Evolutionary conservation across 2,113 vertebrate species (phyloP), one percentile per base, ranked within the genome.

Genomic region (Megaptera novaeangliae): DNA sequence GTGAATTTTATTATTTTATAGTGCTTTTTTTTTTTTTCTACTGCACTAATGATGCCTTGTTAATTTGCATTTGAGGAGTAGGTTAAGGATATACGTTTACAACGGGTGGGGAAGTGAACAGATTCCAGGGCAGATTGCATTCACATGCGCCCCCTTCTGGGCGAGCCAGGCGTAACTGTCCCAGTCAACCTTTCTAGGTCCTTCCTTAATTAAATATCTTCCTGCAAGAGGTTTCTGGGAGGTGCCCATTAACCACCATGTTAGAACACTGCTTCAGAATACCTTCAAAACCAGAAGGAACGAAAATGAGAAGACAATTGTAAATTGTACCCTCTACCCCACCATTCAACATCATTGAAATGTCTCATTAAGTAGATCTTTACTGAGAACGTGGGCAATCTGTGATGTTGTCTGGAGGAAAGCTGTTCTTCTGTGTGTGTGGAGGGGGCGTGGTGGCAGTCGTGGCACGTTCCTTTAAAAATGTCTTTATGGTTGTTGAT

Each of bases 91-190:
- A 5, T 20, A 11, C 4, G 1, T 23, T 75, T 74, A 82, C 41
- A 82, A 41, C 5, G 34, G 49, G 12, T 55, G n/a, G 25, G 11
- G 34, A 21, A 4, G 61, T 77, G n/a, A 92, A n/a, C 57, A 41
- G 5, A 7, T 25, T 92, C 66, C 55, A 9, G 52, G 31, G 55
- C 39, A 95, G 49, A 81, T 0, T 89, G 20, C 12, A 14, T 77
- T 13, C 57, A 61, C 17, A 44, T 25, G 80, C 25, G 74, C 96
- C 94, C 92, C 93, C 97, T 97, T 68, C 83, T 97, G 97, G 91
- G 72, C 0, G 1, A 71, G 6, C 27, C 27, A 12, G 23, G 15
- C 31, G 15, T 23, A 82, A 82, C 5, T 88, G 31, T 57, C 46
- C 21, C 36, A 23, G 27, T 80, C 41, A 81, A 4, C 25, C 8